Conservation (phyloP, 2,888 invertebrate species). For the Erebia ligea region DNA sequence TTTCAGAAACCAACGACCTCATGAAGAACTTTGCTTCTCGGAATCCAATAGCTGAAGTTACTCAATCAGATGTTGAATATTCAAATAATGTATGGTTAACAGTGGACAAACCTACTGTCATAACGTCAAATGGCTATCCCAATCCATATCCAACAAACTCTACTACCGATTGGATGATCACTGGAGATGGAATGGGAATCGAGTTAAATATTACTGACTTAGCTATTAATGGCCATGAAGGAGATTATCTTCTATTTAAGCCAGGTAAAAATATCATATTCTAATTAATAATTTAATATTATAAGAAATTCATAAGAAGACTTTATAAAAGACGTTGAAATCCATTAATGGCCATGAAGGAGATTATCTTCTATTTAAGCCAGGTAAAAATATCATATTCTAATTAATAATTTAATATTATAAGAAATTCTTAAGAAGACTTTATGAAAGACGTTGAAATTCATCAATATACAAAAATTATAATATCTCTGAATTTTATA, state of each 20-base stretch:
- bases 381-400: slow-evolving; percentile 52
- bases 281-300: too few species aligned
- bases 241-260: slow-evolving; percentile 70
- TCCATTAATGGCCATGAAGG: slow-evolving; percentile 63
- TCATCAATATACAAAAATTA: too few species aligned
- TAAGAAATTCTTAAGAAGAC: too few species aligned
- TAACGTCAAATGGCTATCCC: slow-evolving; percentile 66
- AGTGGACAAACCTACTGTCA: slow-evolving; percentile 51
- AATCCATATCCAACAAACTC: slow-evolving; percentile 58
- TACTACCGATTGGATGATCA: slow-evolving; percentile 65
- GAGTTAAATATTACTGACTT: slow-evolving; percentile 72
- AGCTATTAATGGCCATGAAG: slow-evolving; percentile 59
- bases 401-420: too few species aligned
- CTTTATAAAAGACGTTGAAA: too few species aligned
- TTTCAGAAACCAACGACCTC: slow-evolving; percentile 50
- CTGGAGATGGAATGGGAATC: slow-evolving; percentile 68
- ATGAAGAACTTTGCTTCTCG: slow-evolving; percentile 51
- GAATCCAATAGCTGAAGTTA: slow-evolving; percentile 18
- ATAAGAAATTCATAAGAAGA: too few species aligned
- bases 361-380: slow-evolving; percentile 71
- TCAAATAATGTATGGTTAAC: slow-evolving; percentile 44
- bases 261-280: slow-evolving; percentile 54
- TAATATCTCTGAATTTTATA: too few species aligned
- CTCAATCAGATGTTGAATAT: slow-evolving; percentile 24
- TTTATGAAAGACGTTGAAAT: too few species aligned